phyloP scores from a whole-genome alignment of 1,140 invertebrate genomes.

The Pseudomyrmex sp. region DNA sequence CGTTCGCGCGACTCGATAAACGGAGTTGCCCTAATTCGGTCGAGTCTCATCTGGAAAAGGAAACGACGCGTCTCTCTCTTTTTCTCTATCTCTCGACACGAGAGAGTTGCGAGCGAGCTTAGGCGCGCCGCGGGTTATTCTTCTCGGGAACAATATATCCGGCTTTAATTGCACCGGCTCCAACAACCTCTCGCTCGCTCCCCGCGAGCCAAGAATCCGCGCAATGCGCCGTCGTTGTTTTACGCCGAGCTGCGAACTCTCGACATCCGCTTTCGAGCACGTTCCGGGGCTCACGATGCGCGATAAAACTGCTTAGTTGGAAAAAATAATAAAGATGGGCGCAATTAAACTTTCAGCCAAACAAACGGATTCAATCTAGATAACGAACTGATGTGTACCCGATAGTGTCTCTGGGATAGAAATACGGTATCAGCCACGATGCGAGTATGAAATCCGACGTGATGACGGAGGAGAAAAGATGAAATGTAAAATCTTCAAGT shows the following conservation, averaged over 20 bases:
- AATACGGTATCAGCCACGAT: neutral
- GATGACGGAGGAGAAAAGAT: too few relatives aligned
- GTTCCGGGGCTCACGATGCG: conserved; percentile 20
- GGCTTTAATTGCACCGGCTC: conserved; percentile 67
- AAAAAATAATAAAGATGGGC: conserved; percentile 49
- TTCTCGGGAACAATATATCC: conserved; percentile 68
- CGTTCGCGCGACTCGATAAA: conserved; percentile 46
- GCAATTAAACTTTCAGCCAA: conserved; percentile 25
- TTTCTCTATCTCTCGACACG: neutral
- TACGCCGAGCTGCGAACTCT: conserved; percentile 53
- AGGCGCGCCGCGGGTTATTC: conserved; percentile 61
- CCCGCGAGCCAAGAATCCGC: conserved; percentile 62
- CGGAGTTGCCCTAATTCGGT: conserved; percentile 50
- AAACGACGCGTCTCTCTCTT: conserved; percentile 1
- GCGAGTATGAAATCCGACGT: neutral
- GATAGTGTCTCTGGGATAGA: neutral
- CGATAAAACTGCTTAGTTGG: conserved; percentile 55
- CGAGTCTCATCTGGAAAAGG: conserved; percentile 1
- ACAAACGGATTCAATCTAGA: conserved; percentile 7
- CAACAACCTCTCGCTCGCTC: conserved; percentile 43
- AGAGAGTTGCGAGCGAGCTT: conserved; percentile 25
- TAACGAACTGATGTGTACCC: conserved; percentile 2
- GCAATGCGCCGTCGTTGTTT: conserved; percentile 60
- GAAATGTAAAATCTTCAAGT: neutral
- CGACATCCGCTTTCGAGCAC: neutral